Evolutionary conservation across 1,140 invertebrate species (phyloP).

Genomic region (Pseudomyrmex cubaensis): DNA sequence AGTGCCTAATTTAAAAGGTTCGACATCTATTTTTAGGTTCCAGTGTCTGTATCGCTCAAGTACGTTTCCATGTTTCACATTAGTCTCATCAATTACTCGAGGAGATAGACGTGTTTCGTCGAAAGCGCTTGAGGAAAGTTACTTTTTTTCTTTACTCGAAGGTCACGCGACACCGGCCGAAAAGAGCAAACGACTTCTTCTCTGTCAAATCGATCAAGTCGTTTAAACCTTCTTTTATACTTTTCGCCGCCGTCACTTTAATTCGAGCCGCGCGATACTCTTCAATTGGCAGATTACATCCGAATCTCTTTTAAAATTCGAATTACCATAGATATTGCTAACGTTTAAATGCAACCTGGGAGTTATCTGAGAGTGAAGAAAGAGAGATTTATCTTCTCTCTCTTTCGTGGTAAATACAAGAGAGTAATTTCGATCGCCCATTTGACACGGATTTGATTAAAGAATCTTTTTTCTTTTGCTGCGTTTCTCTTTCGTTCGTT

Average conservation of each 20-base stretch:
- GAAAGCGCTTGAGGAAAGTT: neutral
- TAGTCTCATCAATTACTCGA: conserved; percentile 8
- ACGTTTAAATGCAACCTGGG: conserved; percentile 48
- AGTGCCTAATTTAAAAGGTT: conserved; percentile 9
- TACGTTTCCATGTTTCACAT: conserved; percentile 38
- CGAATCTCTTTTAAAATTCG: conserved; percentile 10
- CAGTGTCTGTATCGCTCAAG: neutral
- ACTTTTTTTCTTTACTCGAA: conserved; percentile 1
- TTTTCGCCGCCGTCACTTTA: conserved; percentile 25
- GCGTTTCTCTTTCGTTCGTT: neutral
- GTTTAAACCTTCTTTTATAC: conserved; percentile 42
- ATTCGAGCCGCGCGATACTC: conserved; percentile 25
- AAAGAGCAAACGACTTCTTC: conserved; percentile 29
- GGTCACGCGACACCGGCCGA: neutral
- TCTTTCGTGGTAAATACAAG: no score
- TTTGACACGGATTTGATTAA: conserved; percentile 24
- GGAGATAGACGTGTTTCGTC: neutral
- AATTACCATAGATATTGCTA: conserved; percentile 66
- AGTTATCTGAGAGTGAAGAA: neutral
- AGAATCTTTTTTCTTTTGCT: neutral
- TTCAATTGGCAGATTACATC: conserved; percentile 11
- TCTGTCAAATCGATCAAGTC: conserved; percentile 30
- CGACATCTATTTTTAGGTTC: conserved; percentile 26
- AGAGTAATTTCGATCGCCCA: conserved; percentile 25
- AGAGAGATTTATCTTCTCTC: neutral